Percentiles rank a stretch among this genome's conserved stretches.
phyloP scores from a whole-genome alignment of 2,888 invertebrate genomes.

The Pristionchus entomophagus region DNA sequence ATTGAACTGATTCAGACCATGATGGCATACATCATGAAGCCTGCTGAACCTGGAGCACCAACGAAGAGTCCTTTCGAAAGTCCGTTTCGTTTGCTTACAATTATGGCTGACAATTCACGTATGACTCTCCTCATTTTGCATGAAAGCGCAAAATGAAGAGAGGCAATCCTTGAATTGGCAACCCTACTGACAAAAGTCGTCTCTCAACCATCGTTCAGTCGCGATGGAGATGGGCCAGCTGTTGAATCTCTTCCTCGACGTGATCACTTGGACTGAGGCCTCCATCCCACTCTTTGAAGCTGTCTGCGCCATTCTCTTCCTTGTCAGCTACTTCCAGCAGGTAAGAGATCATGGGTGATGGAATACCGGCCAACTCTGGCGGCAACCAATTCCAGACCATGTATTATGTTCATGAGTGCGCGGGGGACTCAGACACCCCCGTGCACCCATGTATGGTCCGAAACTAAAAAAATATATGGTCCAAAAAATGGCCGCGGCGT shows the following conservation, averaged over 20 bases:
- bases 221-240: not conserved
- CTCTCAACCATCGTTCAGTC: no score
- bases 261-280: conserved; percentile 26
- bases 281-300: conserved; percentile 10
- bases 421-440: no score
- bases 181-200: no score
- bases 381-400: no score
- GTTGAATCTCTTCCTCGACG: not conserved
- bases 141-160: no score
- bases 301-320: not conserved
- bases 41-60: not conserved
- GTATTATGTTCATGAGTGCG: no score
- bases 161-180: no score
- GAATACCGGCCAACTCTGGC: no score
- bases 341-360: not conserved
- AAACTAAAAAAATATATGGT: not conserved
- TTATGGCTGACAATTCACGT: not conserved
- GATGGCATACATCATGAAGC: no score
- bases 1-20: no score
- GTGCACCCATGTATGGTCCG: no score
- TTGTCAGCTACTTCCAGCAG: conserved; percentile 18
- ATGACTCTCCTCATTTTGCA: not conserved
- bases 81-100: not conserved
- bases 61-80: not conserved
- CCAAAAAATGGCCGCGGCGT: no score